A percentile compares a stretch with the other conserved stretches of the same genome.
Conservation (phyloP, 2,888 invertebrate species). For the Chaetogeoica ovagalla region DNA sequence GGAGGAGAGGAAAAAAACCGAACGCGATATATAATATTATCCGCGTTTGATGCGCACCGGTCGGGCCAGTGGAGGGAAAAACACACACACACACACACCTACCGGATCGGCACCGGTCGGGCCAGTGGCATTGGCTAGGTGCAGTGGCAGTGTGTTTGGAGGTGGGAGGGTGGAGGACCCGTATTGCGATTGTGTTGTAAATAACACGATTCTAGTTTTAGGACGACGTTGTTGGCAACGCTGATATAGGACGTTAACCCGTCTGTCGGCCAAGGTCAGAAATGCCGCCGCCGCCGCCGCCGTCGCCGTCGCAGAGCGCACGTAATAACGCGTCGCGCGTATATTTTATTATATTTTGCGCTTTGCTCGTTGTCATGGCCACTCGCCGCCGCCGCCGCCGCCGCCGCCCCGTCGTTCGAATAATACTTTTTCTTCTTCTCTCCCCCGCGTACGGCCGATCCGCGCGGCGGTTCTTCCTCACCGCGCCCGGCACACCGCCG, state of each 20-base stretch:
- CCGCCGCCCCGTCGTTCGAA: too few relatives aligned
- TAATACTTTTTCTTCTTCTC: constrained; percentile 15
- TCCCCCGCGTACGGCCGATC: too few relatives aligned
- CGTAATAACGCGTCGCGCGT: background rate
- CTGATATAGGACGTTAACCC: constrained; percentile 53
- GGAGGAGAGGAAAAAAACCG: background rate
- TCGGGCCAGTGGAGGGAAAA: too few relatives aligned
- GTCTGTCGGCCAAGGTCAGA: constrained; percentile 53
- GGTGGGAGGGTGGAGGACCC: background rate
- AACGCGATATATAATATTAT: too few relatives aligned
- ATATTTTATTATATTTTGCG: constrained; percentile 31
- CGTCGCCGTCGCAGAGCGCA: background rate
- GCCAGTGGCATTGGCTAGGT: background rate
- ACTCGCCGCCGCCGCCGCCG: constrained; percentile 16
- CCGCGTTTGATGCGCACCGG: too few relatives aligned
- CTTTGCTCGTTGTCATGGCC: constrained; percentile 49
- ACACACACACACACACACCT: too few relatives aligned
- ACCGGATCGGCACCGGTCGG: too few relatives aligned
- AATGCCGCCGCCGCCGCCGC: constrained; percentile 36
- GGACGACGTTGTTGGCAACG: constrained; percentile 52
- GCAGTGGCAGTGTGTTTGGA: background rate
- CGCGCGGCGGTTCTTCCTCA: too few relatives aligned
- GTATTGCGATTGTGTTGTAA: background rate
- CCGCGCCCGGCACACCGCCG: too few relatives aligned
- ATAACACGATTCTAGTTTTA: constrained; percentile 33